Evolutionary conservation across 2,113 vertebrate species (phyloP), one percentile per base, ranked within the genome.

Genomic region (Thryonomys swinderianus): DNA sequence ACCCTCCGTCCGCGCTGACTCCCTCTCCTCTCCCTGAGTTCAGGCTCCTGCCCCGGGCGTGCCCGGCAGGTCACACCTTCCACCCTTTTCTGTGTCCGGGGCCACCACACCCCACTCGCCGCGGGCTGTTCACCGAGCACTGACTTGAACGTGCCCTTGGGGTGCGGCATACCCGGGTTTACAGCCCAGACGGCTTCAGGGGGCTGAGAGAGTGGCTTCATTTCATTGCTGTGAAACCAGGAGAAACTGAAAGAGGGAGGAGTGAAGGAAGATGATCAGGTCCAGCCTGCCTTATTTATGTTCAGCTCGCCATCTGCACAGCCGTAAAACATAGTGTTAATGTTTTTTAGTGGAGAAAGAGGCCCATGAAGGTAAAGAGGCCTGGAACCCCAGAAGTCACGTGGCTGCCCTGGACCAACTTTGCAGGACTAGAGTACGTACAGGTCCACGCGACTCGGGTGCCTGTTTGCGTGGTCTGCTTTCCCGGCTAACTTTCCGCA

Each of bases 401-500:
- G 5, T 9, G 55, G 25, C 42, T 57, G 51, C 53, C 14, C 37
- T 48, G 23, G 11, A 76, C 20, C 95, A 27, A 76, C 34, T 66
- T 94, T 91, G 82, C 6, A 55, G 78, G 76, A 32, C 40, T 27
- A 20, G 32, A 73, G 18, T 67, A 76, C 73, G 59, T 61, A 66
- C 80, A 89, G 32, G 32, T 89, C 80, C 59, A 66, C 25, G 62
- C 20, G 4, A 61, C 40, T 84, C 42, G 5, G 45, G 7, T 67
- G 6, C 82, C 74, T 69, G 59, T 83, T 93, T 93, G 74, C 21
- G 9, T 59, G 27, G 76, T 62, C 59, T 62, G 3, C 93, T 96
- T 96, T 69, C 40, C 66, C 88, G 61, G 79, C 82, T 89, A 82
- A 76, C 23, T 92, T 51, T 97, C 34, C 73, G 85, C 95, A 94